Percentiles rank a stretch among this genome's conserved stretches.
Evolutionary conservation across 2,113 vertebrate genomes (phyloP).

Genomic region (Cebidichthys violaceus): DNA sequence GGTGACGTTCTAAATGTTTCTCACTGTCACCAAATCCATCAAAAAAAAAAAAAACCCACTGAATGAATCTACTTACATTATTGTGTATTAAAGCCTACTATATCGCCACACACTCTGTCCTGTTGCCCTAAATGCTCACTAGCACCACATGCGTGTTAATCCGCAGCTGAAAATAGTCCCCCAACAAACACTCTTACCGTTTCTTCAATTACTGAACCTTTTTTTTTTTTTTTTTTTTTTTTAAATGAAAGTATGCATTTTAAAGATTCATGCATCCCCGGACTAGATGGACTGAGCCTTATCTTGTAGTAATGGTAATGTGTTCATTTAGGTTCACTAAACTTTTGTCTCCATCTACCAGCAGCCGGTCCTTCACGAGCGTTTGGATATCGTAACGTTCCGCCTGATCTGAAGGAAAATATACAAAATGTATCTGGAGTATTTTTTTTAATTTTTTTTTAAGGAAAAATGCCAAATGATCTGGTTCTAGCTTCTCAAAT

Average conservation of each 20-base stretch:
- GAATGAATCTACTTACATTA: background rate
- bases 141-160: background rate
- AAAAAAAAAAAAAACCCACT: background rate
- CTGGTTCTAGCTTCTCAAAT: background rate
- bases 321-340: background rate
- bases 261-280: too few species aligned
- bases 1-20: background rate
- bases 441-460: background rate
- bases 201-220: background rate
- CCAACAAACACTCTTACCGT: background rate
- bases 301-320: background rate
- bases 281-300: background rate
- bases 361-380: background rate
- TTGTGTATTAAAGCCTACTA: background rate
- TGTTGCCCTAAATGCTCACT: background rate
- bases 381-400: background rate
- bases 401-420: background rate
- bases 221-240: too few species aligned
- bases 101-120: background rate
- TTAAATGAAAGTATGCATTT: background rate
- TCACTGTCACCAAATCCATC: background rate
- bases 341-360: background rate
- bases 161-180: background rate
- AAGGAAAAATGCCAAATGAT: background rate
- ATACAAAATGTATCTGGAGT: background rate